Evolutionary conservation across 2,113 vertebrate species (phyloP), one percentile per base, ranked within the genome.

Genomic region (Engystomops pustulosus): DNA sequence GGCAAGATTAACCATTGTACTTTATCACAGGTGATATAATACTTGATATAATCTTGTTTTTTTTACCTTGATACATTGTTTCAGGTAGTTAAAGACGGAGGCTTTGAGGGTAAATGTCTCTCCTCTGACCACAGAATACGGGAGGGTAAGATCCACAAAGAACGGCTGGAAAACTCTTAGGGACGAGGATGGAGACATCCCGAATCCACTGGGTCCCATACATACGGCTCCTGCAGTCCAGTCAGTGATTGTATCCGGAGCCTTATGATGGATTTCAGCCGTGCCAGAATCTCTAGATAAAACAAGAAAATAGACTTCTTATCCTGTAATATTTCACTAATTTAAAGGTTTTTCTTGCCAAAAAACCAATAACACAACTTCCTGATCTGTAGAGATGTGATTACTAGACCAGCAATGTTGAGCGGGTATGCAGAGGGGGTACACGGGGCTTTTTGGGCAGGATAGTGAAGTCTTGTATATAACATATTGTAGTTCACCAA

Each of bases 81-180:
- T 89, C 20, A 94, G 80, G 68, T 95, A 97, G 91, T 92, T 97
- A 86, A 97, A 92, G 60, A 93, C 88, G 0, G 94, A 96, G 62
- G 95, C 95, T 86, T 94, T 97, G 79, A 98, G 92, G 1, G 91
- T 92, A 91, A 98, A 97, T 38, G 86, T 81, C 84, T 98, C 97
- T 86, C 96, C 96, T 0, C 91, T 89, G 82, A 96, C 88, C 89
- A 97, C 93, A 81, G 96, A 97, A 86, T 97, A 96, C 8, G 96
- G 97, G 87, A 98, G 86, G 1, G 87, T 92, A 83, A 95, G 93
- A 95, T 95, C 94, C 82, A 97, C 92, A n/a, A 94, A 91, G 89
- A 97, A 97, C 0, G 96, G 96, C 90, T 96, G 93, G 92, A 95
- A 97, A 81, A 92, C 93, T 0, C 87, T 92, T 27, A 96, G 89